Base-by-base conservation (phyloP, 2,797 vertebrate species). In the Enteromius trimaculatus region DNA sequence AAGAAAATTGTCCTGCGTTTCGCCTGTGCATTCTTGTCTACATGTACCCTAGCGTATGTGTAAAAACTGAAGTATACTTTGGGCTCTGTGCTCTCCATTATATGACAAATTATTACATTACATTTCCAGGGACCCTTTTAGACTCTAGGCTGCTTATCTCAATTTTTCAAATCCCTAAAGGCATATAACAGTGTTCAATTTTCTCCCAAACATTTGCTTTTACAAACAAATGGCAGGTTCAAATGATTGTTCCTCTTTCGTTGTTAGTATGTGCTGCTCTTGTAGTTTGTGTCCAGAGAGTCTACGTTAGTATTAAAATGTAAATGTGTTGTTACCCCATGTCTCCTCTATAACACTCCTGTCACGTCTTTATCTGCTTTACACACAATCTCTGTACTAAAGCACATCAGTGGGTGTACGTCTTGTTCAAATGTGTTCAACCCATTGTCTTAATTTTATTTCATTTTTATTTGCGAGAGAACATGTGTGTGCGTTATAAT, bases 381-480 rank as follows among this genome's bases (percentile, higher is more conserved):
- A 37, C 58, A 64, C 42, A 51, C 21, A 53, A 44, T 84, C 53
- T 65, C 77, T 68, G 31, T 79, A 51, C 84, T 85, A 62, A 85
- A 81, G 58, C 75, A 64, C 76, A 81, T 83, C 51, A 44, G 76
- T 84, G 74, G 74, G 47, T 82, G 69, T 75, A 34, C 71, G 66
- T 84, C 82, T 82, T 82, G 75, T 83, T 87, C 76, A 87, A 75
- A 86, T 88, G 71, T 88, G 64, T 80, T 72, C 58, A 77, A 83
- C 77, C 84, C 70, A 49, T 81, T 83, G 87, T 91, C 87, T 88
- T 84, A 72, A 88, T 80, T 86, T 77, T 80, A 80, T 47, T 60
- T 76, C 44, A 51, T 11, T 4, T 29, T 14, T 66, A 9, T 66
- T n/a, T 87, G 68, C 29, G n/a, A 58, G 47, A 13, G 29, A 86